Percentiles rank a stretch among this genome's conserved stretches.
These are phyloP conservation scores for Buphagus erythrorhynchus DNA, from an alignment of 2,797 vertebrate species.

Conservation along the genomic window DNA sequence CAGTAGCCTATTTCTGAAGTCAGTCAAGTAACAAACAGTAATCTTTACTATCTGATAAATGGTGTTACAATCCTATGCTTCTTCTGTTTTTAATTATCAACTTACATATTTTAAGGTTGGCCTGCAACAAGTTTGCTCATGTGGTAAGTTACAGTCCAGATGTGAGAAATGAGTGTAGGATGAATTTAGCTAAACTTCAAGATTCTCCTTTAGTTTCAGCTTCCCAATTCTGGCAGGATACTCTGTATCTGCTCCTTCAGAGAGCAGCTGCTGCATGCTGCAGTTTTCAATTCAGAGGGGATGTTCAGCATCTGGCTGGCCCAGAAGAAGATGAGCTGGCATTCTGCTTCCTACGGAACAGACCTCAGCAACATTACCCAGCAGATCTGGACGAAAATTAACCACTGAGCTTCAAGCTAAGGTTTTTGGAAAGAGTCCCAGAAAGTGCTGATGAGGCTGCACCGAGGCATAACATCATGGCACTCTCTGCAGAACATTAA, in stretches of 20 bases:
- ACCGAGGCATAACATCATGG: background rate
- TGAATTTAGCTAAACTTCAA: background rate
- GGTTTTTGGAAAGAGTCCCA: background rate
- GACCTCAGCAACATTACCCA: background rate
- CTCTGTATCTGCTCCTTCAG: background rate
- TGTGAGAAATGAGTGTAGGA: background rate
- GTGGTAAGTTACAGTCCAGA: background rate
- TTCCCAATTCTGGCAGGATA: background rate
- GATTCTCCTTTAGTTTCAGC: background rate
- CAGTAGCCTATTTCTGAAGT: background rate
- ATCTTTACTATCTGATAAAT: background rate
- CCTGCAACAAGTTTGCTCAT: background rate
- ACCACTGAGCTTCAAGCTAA: background rate
- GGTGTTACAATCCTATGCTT: background rate
- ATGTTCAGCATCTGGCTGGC: constrained; percentile 6
- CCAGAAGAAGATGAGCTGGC: background rate
- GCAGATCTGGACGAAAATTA: background rate
- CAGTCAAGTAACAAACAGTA: background rate
- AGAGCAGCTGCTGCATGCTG: background rate
- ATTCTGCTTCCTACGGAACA: background rate
- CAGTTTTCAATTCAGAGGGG: background rate
- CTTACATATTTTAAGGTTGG: background rate
- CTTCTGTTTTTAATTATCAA: background rate
- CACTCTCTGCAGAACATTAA: background rate
- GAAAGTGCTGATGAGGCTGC: background rate